Evolutionary conservation across 2,888 invertebrate species (phyloP).

Genomic region (Catotricha subobsoleta): DNA sequence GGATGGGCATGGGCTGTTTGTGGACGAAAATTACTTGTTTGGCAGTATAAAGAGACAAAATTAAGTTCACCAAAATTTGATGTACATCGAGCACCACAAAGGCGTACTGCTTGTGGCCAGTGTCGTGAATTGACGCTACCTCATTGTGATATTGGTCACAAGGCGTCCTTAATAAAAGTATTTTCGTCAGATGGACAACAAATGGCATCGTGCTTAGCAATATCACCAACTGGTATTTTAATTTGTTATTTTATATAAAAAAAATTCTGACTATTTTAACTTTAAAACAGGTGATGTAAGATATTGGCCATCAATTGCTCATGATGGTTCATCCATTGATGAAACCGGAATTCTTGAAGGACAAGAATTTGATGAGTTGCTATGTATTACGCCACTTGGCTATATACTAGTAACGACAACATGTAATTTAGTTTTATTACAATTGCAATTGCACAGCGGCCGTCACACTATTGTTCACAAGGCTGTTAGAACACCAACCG

Average conservation of each 20-base stretch:
- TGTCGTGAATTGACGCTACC: constrained; percentile 77
- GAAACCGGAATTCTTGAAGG: constrained; percentile 72
- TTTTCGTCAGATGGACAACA: constrained; percentile 41
- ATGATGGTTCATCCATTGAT: constrained; percentile 72
- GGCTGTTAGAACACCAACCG: constrained; percentile 52
- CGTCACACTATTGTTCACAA: constrained; percentile 49
- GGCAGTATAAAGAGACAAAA: constrained; percentile 47
- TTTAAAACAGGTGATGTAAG: constrained; percentile 60
- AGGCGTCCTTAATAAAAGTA: constrained; percentile 64
- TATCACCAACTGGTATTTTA: constrained; percentile 53
- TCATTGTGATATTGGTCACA: constrained; percentile 81
- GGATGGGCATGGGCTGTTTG: constrained; percentile 53
- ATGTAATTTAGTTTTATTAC: constrained; percentile 61
- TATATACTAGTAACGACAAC: constrained; percentile 83
- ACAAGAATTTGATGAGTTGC: constrained; percentile 64
- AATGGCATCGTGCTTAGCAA: constrained; percentile 73
- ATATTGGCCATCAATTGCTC: constrained; percentile 80
- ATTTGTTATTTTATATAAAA: not conserved
- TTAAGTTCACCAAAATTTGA: constrained; percentile 16
- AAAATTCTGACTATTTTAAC: not conserved
- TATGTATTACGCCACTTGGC: constrained; percentile 48
- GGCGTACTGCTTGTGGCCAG: constrained; percentile 33
- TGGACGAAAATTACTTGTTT: constrained; percentile 66
- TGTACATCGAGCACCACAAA: constrained; percentile 28
- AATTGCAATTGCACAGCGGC: constrained; percentile 42